Conservation (phyloP, 2,113 vertebrate genomes). For the Erythrolamprus reginae region DNA sequence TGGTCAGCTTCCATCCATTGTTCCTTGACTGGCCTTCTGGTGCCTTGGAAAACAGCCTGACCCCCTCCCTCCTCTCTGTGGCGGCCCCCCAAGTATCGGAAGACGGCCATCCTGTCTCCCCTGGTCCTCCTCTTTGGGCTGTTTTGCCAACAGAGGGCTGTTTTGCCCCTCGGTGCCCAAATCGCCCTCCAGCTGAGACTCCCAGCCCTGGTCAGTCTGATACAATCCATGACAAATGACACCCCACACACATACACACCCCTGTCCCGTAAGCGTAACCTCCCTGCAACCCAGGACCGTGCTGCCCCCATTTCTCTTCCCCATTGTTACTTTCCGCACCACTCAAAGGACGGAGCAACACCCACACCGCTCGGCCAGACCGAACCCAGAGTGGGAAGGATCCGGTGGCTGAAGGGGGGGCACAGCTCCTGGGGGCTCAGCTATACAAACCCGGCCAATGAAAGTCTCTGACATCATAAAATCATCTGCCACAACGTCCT, state of each 20-base stretch:
- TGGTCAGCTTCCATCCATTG: too few species aligned
- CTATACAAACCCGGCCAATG: not conserved
- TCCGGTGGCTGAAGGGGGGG: not conserved
- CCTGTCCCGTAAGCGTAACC: not conserved
- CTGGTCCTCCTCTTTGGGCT: too few species aligned
- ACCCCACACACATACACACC: not conserved
- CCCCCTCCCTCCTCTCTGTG: too few species aligned
- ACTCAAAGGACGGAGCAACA: not conserved
- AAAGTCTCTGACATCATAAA: too few species aligned
- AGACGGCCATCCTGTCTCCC: too few species aligned
- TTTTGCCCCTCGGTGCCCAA: not conserved
- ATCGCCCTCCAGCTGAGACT: not conserved
- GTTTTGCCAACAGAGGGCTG: not conserved
- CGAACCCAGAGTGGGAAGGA: not conserved
- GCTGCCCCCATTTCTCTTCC: not conserved
- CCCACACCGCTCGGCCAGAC: not conserved
- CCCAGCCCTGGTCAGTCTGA: not conserved
- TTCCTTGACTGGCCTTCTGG: too few species aligned
- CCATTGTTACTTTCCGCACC: not conserved
- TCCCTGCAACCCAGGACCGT: not conserved
- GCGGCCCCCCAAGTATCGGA: too few species aligned
- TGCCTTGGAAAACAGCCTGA: too few species aligned
- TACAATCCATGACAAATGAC: not conserved
- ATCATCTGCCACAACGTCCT: too few species aligned
- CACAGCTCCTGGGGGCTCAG: not conserved